Conservation (phyloP, 2,113 vertebrate genomes). For the Aegithalos caudatus region DNA sequence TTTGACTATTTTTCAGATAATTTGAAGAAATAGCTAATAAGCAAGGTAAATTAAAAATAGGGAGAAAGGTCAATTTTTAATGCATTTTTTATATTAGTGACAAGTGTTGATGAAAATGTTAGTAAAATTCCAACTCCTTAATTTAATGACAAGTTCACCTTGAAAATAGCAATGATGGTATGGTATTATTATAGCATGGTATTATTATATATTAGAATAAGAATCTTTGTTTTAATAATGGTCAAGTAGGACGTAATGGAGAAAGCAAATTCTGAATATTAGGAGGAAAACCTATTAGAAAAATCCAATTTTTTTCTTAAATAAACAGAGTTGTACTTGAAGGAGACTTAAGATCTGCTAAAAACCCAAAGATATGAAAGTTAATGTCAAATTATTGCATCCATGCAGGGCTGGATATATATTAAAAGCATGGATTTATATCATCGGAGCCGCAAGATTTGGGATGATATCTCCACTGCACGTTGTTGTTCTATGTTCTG, state of each 20-base stretch:
- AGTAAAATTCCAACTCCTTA: neutral
- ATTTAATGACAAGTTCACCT: neutral
- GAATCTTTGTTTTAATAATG: neutral
- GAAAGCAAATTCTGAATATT: neutral
- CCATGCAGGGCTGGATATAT: neutral
- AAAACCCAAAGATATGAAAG: neutral
- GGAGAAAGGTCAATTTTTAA: neutral
- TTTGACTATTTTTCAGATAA: neutral
- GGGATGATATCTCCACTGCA: neutral
- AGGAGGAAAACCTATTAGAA: neutral
- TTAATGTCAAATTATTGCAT: neutral
- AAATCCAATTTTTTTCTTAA: neutral
- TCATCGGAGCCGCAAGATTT: neutral
- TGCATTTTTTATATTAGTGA: neutral
- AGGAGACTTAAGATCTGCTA: neutral
- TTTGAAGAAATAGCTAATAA: neutral
- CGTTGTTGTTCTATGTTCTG: neutral
- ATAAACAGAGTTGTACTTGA: neutral
- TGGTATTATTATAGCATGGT: neutral
- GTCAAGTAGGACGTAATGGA: neutral
- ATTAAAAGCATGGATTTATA: neutral
- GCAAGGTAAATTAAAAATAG: neutral
- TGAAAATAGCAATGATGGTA: neutral
- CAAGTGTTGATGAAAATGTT: neutral
- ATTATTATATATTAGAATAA: neutral